A percentile compares a stretch with the other conserved stretches of the same genome.
These are phyloP conservation scores for Montipora cactus DNA, from an alignment of 64 coral and sea anemone genomes.

Conservation along the genomic window DNA sequence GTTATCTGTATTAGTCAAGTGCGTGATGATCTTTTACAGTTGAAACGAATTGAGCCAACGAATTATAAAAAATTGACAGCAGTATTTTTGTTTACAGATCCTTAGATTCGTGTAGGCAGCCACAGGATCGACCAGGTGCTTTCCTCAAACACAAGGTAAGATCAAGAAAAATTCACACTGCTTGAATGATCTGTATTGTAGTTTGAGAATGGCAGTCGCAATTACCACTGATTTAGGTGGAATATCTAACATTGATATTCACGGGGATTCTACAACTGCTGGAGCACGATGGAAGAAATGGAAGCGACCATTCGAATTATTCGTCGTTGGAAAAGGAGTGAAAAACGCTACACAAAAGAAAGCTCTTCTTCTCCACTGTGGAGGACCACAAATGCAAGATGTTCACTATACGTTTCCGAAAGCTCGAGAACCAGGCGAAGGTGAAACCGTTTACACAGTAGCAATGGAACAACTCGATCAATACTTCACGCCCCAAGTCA, in stretches of 20 bases:
- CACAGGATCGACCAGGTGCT: too few species aligned
- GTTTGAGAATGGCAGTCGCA: not conserved
- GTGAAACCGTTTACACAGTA: constrained; percentile 43
- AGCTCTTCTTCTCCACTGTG: constrained; percentile 53
- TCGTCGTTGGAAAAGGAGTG: constrained; percentile 33
- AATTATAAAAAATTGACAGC: too few species aligned
- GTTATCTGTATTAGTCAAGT: too few species aligned
- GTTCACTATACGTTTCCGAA: constrained; percentile 46
- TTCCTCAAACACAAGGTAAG: too few species aligned
- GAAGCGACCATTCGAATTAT: constrained; percentile 51
- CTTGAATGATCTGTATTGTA: not conserved
- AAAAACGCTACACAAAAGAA: constrained; percentile 38
- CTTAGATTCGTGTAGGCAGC: too few species aligned
- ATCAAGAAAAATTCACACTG: too few species aligned
- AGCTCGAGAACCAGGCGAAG: constrained; percentile 36
- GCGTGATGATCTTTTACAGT: too few species aligned
- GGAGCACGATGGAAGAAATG: constrained; percentile 71
- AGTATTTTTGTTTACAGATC: too few species aligned
- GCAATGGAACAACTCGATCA: constrained; percentile 46
- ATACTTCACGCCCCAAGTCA: constrained; percentile 63
- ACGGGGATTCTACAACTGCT: constrained; percentile 27
- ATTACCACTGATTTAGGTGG: constrained; percentile 10
- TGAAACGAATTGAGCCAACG: too few species aligned
- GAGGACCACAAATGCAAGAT: constrained; percentile 62
- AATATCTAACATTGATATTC: constrained; percentile 8